phyloP scores from a whole-genome alignment of 1,140 invertebrate species.

The Magallana ariakensis region DNA sequence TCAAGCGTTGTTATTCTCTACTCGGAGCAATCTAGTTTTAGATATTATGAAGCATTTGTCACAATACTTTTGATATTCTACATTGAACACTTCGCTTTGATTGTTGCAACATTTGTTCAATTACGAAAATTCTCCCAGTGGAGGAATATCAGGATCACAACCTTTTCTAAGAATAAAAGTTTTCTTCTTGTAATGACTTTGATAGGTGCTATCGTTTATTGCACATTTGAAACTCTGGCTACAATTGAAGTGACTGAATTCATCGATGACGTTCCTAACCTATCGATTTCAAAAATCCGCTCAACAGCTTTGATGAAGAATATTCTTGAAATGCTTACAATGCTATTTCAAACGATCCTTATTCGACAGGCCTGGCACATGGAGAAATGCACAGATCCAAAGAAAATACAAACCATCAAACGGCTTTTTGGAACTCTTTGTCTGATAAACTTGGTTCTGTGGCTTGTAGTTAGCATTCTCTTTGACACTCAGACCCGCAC shows the following conservation, averaged over 20 bases:
- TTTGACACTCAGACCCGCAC: neutral
- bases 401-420: neutral
- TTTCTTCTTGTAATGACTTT: neutral
- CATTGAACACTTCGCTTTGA: neutral
- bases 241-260: neutral
- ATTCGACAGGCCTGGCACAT: constrained; percentile 6
- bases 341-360: neutral
- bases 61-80: neutral
- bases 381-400: neutral
- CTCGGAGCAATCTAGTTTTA: neutral
- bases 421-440: neutral
- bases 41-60: neutral
- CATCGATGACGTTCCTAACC: neutral
- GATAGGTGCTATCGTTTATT: neutral
- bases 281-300: neutral
- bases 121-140: neutral
- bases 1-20: neutral
- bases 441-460: neutral
- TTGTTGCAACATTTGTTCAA: neutral
- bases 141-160: neutral
- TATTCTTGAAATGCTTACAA: neutral
- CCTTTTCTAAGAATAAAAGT: neutral
- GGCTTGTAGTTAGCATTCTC: neutral
- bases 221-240: neutral
- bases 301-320: neutral